phyloP scores from a whole-genome alignment of 2,888 invertebrate genomes.

The Caradrina kadenii region DNA sequence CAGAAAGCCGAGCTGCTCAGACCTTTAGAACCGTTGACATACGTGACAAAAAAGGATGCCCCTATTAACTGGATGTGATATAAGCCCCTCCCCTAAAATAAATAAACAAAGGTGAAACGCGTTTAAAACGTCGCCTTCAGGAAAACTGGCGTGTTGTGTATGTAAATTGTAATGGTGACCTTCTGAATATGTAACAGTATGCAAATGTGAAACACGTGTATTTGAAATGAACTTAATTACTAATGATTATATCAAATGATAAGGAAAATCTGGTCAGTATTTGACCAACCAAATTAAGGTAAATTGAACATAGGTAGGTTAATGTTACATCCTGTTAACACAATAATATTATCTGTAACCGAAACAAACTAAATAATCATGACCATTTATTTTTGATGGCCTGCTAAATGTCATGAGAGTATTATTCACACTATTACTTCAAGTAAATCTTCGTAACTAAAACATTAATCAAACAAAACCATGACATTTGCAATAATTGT shows the following conservation, averaged over 20 bases:
- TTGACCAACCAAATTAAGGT: neutral
- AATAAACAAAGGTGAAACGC: neutral
- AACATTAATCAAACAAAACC: neutral
- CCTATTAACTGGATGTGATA: no score
- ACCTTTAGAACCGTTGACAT: no score
- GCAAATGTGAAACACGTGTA: conserved; percentile 19
- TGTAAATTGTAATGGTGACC: neutral
- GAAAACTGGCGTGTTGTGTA: neutral
- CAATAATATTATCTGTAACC: neutral
- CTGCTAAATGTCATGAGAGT: neutral
- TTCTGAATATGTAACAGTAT: conserved; percentile 22
- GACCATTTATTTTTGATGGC: neutral
- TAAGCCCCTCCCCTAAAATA: no score
- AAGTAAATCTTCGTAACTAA: no score
- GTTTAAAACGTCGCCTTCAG: neutral
- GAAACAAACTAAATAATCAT: conserved; percentile 13
- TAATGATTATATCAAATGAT: conserved; percentile 18
- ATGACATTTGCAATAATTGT: conserved; percentile 6
- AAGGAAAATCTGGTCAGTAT: conserved; percentile 14
- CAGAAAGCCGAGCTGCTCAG: no score
- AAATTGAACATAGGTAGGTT: neutral
- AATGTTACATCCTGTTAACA: conserved; percentile 22
- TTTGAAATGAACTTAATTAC: conserved; percentile 16
- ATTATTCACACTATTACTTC: no score
- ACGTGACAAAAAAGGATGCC: no score